Base-by-base conservation (phyloP, 2,888 invertebrate genomes). In the Andrena bucephala region DNA sequence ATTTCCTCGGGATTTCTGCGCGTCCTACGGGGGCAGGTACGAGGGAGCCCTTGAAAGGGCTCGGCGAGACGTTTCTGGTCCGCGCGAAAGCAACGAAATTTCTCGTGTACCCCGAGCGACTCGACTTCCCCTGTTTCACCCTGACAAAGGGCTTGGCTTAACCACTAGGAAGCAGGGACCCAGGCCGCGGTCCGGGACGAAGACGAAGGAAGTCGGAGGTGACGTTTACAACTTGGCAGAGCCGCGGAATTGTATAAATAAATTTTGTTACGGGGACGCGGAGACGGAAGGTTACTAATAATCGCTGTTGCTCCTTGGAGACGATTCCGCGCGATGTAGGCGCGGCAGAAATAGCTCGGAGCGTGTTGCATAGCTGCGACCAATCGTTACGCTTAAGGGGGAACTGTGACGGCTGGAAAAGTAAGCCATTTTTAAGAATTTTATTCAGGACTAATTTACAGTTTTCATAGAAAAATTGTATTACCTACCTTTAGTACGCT, bases 1-100 rank as follows among this genome's bases (percentile, higher is more conserved):
- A 50, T 74, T 80, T 74, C 59, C 80, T 70, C 20, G 66, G 69
- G 70, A 81, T 74, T 80, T 73, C 60, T 42, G 31, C 31, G 48
- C 27, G 60, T 74, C 69, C 52, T 62, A 33, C 57, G 65, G 48
- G 65, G 50, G 48, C 74, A 75, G 57, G 65, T 59, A 42, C 42
- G 16, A 42, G 42, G 42, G 42, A 42, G 16, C 42, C 42, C 16
- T 42, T 16, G 24, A 48, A 36, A 75, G 65, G 63, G 69, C 63
- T 60, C 52, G 13, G 31, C n/a, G 42, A 69, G 60, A 57, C 33
- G 5, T 74, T 59, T 48, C 60, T n/a, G 20, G 6, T 52, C 20
- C 20, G 24, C 42, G 8, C 13, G 71, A 57, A 69, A 50, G 50
- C 52, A 33, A 50, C 54, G 29, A 16, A 79, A 69, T 81, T 70